Percentiles rank a stretch among this genome's conserved stretches.
phyloP scores from a whole-genome alignment of 2,113 vertebrate genomes.

The Montifringilla adamsi region DNA sequence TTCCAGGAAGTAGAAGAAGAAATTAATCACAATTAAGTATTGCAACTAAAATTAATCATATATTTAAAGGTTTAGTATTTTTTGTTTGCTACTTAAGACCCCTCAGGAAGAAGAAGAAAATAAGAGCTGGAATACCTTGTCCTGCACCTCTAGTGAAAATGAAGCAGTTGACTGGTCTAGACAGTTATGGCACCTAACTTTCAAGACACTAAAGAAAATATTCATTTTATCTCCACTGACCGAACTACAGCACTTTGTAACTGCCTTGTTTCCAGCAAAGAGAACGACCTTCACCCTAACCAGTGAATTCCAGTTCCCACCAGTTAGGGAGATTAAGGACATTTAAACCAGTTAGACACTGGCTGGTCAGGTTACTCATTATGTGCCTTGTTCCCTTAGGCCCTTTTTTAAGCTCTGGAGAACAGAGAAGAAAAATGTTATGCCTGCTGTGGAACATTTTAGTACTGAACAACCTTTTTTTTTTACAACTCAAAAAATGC shows the following conservation, averaged over 20 bases:
- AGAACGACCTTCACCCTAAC: constrained; percentile 49
- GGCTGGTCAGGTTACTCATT: constrained; percentile 53
- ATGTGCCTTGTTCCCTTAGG: constrained; percentile 32
- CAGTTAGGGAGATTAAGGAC: background rate
- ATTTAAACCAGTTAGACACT: background rate
- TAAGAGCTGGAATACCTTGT: background rate
- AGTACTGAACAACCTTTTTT: background rate
- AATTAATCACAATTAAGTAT: background rate
- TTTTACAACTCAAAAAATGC: background rate
- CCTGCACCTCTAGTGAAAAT: background rate
- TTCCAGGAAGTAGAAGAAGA: background rate
- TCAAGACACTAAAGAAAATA: background rate
- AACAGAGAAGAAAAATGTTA: background rate
- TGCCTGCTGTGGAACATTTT: background rate
- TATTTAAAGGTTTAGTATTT: background rate
- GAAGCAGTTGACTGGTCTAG: background rate
- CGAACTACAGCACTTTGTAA: background rate
- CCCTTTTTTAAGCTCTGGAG: constrained; percentile 24
- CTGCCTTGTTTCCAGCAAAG: background rate
- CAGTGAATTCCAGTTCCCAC: constrained; percentile 21
- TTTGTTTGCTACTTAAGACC: background rate
- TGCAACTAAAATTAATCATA: background rate
- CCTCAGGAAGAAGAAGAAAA: background rate
- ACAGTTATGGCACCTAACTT: background rate
- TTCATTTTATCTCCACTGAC: background rate